Base-by-base conservation (phyloP, 2,888 invertebrate genomes). In the Synanthedon formicaeformis region DNA sequence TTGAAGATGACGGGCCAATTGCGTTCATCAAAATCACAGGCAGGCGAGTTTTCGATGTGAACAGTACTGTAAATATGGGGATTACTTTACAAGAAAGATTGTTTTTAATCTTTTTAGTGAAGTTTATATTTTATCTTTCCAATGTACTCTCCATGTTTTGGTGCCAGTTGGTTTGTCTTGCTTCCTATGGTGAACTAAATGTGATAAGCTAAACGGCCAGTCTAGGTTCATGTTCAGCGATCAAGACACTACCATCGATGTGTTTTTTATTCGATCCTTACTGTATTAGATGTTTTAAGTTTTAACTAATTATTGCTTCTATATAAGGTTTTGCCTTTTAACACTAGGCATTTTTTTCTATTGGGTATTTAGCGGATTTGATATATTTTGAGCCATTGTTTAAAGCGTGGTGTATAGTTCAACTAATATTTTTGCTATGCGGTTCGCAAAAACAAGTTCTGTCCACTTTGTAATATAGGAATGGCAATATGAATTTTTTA, bases 361-460 rank as follows among this genome's bases (percentile, higher is more conserved):
- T 76, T 76, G 76, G 79, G 76, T 84, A 80, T 83, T 78, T 84
- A 81, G 77, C 77, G 78, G 77, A 81, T 81, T 82, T 77, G 68
- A 82, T 34, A 74, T 78, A 79, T 81, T 82, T 81, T 77, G 77
- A 83, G 75, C 78, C 78, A 78, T 80, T 72, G 73, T 81, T 76
- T 78, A 80, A 79, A 79, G 80, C 77, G 75, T 81, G 34, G 10
- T 10, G 2, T 34, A 34, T 34, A 81, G 79, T 75, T 77, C 10
- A 34, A 81, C 76, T 82, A 81, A 85, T 86, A 85, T 86, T 84
- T 86, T 86, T 85, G 83, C 83, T 84, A 84, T 73, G 73, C 74
- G 78, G 10, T 76, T 73, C 67, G 71, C 74, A 70, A 73, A 66
- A 68, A 71, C 70, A 73, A 23, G 71, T 73, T 78, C 80, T 82